Base-by-base conservation (phyloP, 1,140 invertebrate genomes). In the Spodoptera litura region DNA sequence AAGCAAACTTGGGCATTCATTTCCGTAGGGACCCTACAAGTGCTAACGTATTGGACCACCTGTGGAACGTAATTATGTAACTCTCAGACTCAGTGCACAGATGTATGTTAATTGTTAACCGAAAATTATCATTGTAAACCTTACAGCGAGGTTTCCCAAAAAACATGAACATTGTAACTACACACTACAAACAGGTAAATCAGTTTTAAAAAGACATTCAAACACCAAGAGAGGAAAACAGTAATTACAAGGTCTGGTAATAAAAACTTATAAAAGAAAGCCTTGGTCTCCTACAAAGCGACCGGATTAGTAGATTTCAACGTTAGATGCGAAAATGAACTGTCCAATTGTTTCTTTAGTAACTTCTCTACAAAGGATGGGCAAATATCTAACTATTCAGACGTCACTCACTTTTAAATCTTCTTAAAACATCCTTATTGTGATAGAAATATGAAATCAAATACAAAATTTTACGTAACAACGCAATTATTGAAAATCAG, bases 161-260 rank as follows among this genome's bases (percentile, higher is more conserved):
- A n/a, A 25, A 11, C 20, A 13, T 61, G 35, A 61, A 61, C 31
- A 61, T 31, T 12, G 11, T 13, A 13, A 12, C 20, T n/a, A 35
- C 27, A n/a, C 27, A 61, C 27, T 31, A 35, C 20, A 31, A 31
- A 31, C 31, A 31, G 31, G 31, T 31, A 31, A 31, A 31, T 31
- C 31, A 44, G 38, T 35, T 5, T 61, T 20, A 58, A 58, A 61
- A 3, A 61, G 35, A 61, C 35, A 61, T 12, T 61, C 58, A 35
- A 35, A 61, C 12, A 31, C 27, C 13, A 12, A 61, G 31, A 61
- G n/a, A 35, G 11, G 58, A 35, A 58, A 35, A n/a, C 52, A 13
- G 13, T 44, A 44, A 64, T 64, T 64, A 64, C 61, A 62, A 62
- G 61, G 61, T 62, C 35, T 61, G 10, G 27, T 27, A 61, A 62